These are phyloP conservation scores for Acipenser ruthenus DNA, from an alignment of 2,797 vertebrate genomes.

Conservation along the genomic window DNA sequence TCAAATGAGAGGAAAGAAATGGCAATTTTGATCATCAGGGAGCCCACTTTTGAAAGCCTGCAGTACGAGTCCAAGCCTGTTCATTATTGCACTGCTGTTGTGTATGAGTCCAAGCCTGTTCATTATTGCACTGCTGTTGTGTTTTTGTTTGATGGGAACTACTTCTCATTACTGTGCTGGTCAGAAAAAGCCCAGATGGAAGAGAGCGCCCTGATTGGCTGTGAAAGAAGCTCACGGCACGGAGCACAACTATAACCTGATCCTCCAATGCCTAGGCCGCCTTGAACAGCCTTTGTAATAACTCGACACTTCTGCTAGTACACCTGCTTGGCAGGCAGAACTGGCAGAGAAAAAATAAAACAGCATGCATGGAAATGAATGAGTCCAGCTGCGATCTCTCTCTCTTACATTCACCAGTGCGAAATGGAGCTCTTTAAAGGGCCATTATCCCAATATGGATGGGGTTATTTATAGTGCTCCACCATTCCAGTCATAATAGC, in stretches of 20 bases:
- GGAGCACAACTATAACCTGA: not conserved
- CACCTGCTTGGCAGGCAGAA: slow-evolving; percentile 60
- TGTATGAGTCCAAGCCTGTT: not conserved
- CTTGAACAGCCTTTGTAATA: slow-evolving; percentile 45
- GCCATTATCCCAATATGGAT: slow-evolving; percentile 76
- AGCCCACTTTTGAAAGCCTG: not conserved
- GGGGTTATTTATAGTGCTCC: slow-evolving; percentile 69
- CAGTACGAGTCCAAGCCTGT: not conserved
- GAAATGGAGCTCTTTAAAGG: slow-evolving; percentile 71
- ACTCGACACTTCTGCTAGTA: slow-evolving; percentile 57
- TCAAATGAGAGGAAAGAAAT: no score
- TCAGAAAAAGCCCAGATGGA: slow-evolving; percentile 7
- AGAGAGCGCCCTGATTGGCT: not conserved
- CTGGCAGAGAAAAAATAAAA: not conserved
- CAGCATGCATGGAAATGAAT: slow-evolving; percentile 61
- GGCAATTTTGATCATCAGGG: not conserved
- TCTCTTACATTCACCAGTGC: slow-evolving; percentile 51
- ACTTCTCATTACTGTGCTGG: not conserved
- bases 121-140: slow-evolving; percentile 1
- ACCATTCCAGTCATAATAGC: slow-evolving; percentile 63
- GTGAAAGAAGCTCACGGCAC: not conserved
- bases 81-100: not conserved
- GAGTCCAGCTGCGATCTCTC: slow-evolving; percentile 62
- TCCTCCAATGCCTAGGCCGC: slow-evolving; percentile 33
- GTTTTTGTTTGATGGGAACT: not conserved